Conservation (phyloP, 2,888 invertebrate species). For the Pammene aurita region DNA sequence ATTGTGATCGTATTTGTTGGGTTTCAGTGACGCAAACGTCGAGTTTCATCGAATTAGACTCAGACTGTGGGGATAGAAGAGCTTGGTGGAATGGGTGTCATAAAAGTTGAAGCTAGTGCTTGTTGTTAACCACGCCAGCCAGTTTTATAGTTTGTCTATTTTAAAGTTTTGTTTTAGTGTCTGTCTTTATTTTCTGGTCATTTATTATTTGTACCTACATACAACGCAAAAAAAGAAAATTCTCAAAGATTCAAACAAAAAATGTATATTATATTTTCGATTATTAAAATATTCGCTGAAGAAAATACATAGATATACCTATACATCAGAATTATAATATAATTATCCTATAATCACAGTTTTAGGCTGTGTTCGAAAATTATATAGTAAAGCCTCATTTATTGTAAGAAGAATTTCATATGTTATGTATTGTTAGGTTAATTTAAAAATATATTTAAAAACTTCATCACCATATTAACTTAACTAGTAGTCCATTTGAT, state of each 20-base stretch:
- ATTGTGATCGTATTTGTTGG: conserved; percentile 50
- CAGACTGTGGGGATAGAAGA: conserved; percentile 10
- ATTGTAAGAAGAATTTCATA: no score
- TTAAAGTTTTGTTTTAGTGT: neutral
- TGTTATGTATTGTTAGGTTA: no score
- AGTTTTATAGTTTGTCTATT: neutral
- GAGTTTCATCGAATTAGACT: conserved; percentile 21
- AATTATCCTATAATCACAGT: no score
- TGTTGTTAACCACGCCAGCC: conserved; percentile 15
- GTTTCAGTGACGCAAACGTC: conserved; percentile 22
- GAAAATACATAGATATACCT: no score
- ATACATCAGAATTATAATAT: no score
- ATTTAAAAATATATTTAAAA: no score
- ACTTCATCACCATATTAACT: no score
- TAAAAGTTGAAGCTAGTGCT: conserved; percentile 26
- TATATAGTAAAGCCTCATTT: no score
- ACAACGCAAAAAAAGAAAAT: neutral
- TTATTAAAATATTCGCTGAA: no score
- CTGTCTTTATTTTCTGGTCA: neutral
- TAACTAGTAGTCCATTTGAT: neutral
- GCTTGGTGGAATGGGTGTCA: conserved; percentile 22
- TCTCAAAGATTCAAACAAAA: no score
- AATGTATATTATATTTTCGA: no score
- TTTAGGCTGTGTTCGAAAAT: no score
- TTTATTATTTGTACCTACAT: neutral